Base-by-base conservation (phyloP, 2,797 vertebrate species). In the Lagodon rhomboides region DNA sequence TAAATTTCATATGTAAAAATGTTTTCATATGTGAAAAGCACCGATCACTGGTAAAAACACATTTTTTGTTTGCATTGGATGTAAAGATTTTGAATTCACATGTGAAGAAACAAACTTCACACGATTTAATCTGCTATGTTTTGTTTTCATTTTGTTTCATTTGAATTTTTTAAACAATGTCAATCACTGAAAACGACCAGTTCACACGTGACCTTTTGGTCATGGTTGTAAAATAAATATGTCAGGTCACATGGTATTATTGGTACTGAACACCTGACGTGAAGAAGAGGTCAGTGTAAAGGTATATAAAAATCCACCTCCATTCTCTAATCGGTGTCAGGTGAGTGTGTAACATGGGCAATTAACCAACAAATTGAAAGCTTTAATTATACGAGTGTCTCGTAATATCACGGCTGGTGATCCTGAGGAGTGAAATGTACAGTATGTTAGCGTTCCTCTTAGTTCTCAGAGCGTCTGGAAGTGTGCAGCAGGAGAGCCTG, bases 401-500 rank as follows among this genome's bases (percentile, higher is more conserved):
- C 34, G 63, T 62, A 34, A 65, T 62, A 50, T 54, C 11, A 18
- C 17, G 7, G 12, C 1, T 60, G 49, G 38, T 23, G 62, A 41
- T 23, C 9, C 17, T 34, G 18, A 47, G 41, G 43, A 68, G 50
- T 74, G 64, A 87, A 73, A 68, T 69, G 49, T 38, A 34, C 56
- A 38, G 34, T 38, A 38, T 38, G 64, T 81, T 61, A 50, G 53
- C 72, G 73, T 77, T 81, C 38, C 64, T 61, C 64, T 68, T 53
- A 34, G 77, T 78, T 85, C 89, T 71, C 55, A 54, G 47, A 63
- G 60, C 78, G 60, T 88, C 54, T 62, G 72, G 75, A 70, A 61
- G 80, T 15, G 79, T 76, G 79, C 71, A 76, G 85, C 73, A 68
- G 78, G 74, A 78, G 55, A 75, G 73, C 34, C 59, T 69, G 30